Conservation (phyloP, 2,797 vertebrate genomes). For the Coccyzus lansbergi region DNA sequence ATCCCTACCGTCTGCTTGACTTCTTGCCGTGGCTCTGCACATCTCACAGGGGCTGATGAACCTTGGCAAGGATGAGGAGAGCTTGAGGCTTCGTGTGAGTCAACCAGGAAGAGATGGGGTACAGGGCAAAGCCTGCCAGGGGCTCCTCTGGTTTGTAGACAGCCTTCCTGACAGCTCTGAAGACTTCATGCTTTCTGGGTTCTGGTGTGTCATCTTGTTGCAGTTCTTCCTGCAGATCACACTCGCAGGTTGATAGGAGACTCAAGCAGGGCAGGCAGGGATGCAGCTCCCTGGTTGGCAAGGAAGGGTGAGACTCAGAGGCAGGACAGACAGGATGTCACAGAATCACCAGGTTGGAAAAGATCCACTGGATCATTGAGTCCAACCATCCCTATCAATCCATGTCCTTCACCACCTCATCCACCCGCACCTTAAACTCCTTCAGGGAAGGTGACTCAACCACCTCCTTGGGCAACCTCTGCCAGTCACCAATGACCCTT, state of each 20-base stretch:
- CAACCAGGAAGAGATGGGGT: not conserved
- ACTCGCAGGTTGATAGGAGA: not conserved
- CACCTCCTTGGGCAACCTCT: no score
- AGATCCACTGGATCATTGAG: no score
- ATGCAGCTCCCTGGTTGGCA: not conserved
- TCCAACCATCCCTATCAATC: no score
- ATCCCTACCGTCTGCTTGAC: rapidly evolving
- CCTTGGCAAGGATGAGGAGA: not conserved
- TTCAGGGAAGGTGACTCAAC: no score
- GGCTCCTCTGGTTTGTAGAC: not conserved
- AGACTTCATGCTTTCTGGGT: rapidly evolving
- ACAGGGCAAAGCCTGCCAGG: not conserved
- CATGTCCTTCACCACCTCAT: no score
- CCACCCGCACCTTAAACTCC: no score
- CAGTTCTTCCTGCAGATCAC: rapidly evolving
- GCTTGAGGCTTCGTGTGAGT: not conserved
- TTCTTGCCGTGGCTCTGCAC: rapidly evolving
- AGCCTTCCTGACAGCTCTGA: rapidly evolving
- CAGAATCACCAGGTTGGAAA: no score
- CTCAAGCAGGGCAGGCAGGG: rapidly evolving
- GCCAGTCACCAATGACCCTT: no score
- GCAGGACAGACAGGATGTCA: rapidly evolving
- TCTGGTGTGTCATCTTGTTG: rapidly evolving
- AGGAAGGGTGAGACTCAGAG: not conserved
- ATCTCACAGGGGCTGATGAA: rapidly evolving